phyloP scores from a whole-genome alignment of 2,113 vertebrate genomes.

The Aix galericulata region DNA sequence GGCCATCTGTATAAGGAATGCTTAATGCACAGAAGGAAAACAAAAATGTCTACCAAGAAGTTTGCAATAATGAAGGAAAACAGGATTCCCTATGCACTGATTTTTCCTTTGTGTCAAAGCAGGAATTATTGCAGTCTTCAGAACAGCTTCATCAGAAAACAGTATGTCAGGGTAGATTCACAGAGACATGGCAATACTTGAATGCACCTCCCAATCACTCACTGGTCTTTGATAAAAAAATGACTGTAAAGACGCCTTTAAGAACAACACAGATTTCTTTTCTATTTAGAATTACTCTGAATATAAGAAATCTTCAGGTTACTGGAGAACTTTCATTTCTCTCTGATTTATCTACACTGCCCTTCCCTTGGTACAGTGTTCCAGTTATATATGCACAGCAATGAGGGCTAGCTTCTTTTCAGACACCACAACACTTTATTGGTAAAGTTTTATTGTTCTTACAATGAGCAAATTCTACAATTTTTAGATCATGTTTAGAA shows the following conservation, averaged over 20 bases:
- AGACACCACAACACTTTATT: neutral
- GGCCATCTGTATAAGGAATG: neutral
- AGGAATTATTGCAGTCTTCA: neutral
- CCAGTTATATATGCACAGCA: neutral
- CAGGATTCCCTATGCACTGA: neutral
- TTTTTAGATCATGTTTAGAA: neutral
- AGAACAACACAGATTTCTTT: neutral
- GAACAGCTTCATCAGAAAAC: neutral
- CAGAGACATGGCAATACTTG: neutral
- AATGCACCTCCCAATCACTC: neutral
- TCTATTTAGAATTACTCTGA: neutral
- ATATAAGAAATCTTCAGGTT: neutral
- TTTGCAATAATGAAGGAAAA: neutral
- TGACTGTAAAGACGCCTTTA: neutral
- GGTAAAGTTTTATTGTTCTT: neutral
- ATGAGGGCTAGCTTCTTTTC: neutral
- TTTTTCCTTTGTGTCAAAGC: neutral
- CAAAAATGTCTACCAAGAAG: neutral
- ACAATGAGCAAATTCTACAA: neutral
- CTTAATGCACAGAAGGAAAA: neutral
- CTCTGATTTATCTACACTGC: neutral
- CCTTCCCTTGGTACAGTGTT: neutral
- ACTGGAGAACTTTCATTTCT: neutral
- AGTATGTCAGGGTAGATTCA: neutral
- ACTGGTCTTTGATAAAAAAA: neutral